Conservation (phyloP, 2,113 vertebrate genomes). For the Limanda limanda region DNA sequence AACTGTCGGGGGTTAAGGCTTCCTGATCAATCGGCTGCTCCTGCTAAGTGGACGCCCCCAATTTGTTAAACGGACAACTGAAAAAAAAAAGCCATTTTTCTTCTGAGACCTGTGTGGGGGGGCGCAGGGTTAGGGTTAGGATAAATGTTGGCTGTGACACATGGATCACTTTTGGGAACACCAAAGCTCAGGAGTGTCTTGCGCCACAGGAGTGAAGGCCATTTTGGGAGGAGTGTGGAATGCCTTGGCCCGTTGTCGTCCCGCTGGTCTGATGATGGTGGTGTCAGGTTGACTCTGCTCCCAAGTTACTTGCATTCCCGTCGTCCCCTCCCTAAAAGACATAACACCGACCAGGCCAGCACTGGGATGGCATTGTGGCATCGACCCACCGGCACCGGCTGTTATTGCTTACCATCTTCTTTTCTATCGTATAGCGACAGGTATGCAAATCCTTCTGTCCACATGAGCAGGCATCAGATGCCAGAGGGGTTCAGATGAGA, state of each 20-base stretch:
- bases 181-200: conserved; percentile 49
- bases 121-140: not conserved
- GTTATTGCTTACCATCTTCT: conserved; percentile 40
- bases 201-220: conserved; percentile 59
- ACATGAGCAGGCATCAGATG: conserved; percentile 38
- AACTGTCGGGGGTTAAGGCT: conserved; percentile 54
- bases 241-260: conserved; percentile 71
- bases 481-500: conserved; percentile 34
- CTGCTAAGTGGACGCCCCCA: conserved; percentile 43
- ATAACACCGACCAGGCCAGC: conserved; percentile 41
- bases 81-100: conserved; percentile 29
- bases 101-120: not conserved
- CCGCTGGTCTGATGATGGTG: conserved; percentile 50
- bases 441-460: conserved; percentile 56
- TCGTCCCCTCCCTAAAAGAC: conserved; percentile 66
- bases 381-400: conserved; percentile 34
- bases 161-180: conserved; percentile 53
- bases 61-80: conserved; percentile 55
- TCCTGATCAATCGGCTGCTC: conserved; percentile 61
- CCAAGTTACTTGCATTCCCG: conserved; percentile 67
- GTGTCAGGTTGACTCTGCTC: conserved; percentile 75
- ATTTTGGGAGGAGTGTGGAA: conserved; percentile 67
- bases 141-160: conserved; percentile 25
- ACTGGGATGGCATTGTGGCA: conserved; percentile 34
- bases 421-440: conserved; percentile 32